A percentile compares a stretch with the other conserved stretches of the same genome.
phyloP scores from a whole-genome alignment of 1,140 invertebrate genomes.

The Patella vulgata region DNA sequence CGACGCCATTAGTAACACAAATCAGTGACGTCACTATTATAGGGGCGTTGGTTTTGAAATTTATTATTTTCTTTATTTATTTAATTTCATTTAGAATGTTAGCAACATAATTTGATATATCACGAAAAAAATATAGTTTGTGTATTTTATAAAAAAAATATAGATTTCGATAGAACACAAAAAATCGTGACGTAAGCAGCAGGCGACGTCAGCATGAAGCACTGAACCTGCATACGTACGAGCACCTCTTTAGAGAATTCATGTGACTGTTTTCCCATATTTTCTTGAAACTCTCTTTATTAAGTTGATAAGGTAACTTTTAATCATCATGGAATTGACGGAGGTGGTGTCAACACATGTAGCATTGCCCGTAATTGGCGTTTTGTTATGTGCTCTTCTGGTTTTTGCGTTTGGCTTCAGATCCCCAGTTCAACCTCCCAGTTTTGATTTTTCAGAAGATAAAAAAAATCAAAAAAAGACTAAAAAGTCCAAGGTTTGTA shows the following conservation, averaged over 20 bases:
- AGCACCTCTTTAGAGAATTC: not conserved
- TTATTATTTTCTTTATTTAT: no score
- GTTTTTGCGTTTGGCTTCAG: conserved; percentile 68
- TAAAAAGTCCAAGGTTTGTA: conserved; percentile 51
- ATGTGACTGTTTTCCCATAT: conserved; percentile 13
- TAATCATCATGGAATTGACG: conserved; percentile 52
- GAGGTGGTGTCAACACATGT: conserved; percentile 63
- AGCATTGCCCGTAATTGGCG: conserved; percentile 63
- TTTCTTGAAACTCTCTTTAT: conserved; percentile 1
- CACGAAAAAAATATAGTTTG: no score
- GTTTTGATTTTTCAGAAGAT: conserved; percentile 63
- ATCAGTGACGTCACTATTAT: no score
- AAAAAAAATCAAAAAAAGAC: conserved; percentile 46
- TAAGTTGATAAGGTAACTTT: conserved; percentile 1
- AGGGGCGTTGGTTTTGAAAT: no score
- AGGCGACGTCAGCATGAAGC: conserved; percentile 57
- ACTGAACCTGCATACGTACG: conserved; percentile 15
- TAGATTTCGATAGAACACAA: conserved; percentile 14
- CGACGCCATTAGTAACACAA: no score
- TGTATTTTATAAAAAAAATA: no score
- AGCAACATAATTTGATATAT: no score
- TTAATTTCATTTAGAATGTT: no score
- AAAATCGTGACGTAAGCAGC: conserved; percentile 48
- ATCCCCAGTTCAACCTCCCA: conserved; percentile 65
- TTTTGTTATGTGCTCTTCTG: conserved; percentile 64